These are phyloP conservation scores for Scaptodrosophila latifasciaeformis DNA, from an alignment of 2,888 invertebrate genomes.

Conservation along the genomic window DNA sequence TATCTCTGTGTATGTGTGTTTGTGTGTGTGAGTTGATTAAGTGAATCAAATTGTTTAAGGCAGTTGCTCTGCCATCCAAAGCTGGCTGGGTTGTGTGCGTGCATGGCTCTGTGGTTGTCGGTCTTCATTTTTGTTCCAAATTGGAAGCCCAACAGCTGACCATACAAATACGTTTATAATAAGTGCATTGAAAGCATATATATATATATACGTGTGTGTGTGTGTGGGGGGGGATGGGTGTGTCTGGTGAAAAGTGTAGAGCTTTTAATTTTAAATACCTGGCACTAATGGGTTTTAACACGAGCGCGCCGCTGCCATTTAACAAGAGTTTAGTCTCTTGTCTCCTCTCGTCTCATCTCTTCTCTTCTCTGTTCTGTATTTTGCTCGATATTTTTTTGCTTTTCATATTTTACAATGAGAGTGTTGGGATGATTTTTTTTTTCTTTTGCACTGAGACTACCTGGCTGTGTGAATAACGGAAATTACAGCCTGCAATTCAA, in stretches of 20 bases:
- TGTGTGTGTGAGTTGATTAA: constrained; percentile 38
- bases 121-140: no score
- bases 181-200: neutral
- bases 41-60: constrained; percentile 40
- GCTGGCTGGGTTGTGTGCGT: neutral
- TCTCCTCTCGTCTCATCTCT: no score
- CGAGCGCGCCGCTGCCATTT: constrained; percentile 30
- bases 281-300: constrained; percentile 40
- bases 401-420: no score
- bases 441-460: neutral
- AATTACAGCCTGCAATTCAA: constrained; percentile 67
- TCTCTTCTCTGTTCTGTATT: no score
- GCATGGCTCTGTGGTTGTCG: no score
- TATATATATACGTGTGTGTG: neutral
- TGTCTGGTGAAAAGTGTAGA: neutral
- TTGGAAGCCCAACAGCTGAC: no score
- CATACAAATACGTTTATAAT: no score
- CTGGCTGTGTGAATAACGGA: constrained; percentile 49
- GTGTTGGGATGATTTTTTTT: neutral
- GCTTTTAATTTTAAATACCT: constrained; percentile 52
- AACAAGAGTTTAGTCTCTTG: no score
- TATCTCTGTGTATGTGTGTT: constrained; percentile 1
- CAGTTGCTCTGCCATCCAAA: neutral
- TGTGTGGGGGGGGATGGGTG: no score
- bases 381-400: neutral